phyloP scores from a whole-genome alignment of 1,140 invertebrate genomes.

The Leptinotarsa texana region DNA sequence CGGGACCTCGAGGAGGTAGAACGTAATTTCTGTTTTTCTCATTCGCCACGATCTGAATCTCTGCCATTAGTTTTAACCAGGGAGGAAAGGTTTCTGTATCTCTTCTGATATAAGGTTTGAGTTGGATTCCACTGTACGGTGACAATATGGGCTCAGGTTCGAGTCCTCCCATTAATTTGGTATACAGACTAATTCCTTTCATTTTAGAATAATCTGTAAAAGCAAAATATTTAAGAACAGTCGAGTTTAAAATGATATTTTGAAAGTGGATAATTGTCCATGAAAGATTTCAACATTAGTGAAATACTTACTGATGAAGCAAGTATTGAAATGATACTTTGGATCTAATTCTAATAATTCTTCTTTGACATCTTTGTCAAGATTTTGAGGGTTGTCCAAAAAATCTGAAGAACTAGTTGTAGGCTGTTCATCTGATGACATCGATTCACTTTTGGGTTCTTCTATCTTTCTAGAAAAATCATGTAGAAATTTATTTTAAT shows the following conservation, averaged over 20 bases:
- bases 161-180: conserved; percentile 59
- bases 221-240: conserved; percentile 17
- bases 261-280: too few relatives aligned
- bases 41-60: conserved; percentile 68
- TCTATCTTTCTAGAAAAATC: too few relatives aligned
- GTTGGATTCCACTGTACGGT: conserved; percentile 66
- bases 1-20: conserved; percentile 56
- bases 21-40: conserved; percentile 60
- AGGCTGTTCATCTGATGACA: too few relatives aligned
- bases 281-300: too few relatives aligned
- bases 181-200: conserved; percentile 54
- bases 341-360: conserved; percentile 43
- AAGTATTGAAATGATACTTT: conserved; percentile 54
- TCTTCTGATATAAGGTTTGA: conserved; percentile 79
- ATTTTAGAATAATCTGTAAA: conserved; percentile 55
- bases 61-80: conserved; percentile 74
- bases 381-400: too few relatives aligned
- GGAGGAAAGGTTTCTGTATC: conserved; percentile 66
- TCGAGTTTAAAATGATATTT: too few relatives aligned
- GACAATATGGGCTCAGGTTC: conserved; percentile 63
- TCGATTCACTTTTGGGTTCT: too few relatives aligned
- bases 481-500: too few relatives aligned
- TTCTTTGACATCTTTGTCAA: too few relatives aligned
- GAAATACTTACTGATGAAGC: conserved; percentile 49
- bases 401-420: too few relatives aligned